A percentile compares a stretch with the other conserved stretches of the same genome.
phyloP scores from a whole-genome alignment of 2,113 vertebrate species.

The Aleadryas rufinucha region DNA sequence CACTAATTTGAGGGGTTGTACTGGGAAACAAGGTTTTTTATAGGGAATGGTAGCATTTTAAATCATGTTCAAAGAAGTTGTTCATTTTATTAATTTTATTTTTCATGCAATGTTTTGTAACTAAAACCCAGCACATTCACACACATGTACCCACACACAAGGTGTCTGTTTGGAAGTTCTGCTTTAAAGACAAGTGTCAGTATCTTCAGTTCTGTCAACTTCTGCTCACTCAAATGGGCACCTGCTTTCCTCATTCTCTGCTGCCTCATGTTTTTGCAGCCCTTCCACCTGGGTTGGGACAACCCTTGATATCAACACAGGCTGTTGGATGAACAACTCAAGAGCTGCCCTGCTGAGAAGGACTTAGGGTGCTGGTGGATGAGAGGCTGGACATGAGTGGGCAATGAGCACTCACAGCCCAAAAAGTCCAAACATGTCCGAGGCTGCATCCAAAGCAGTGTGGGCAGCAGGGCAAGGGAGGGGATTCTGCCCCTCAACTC shows the following conservation, averaged over 20 bases:
- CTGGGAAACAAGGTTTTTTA: neutral
- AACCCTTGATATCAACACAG: neutral
- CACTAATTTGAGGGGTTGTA: neutral
- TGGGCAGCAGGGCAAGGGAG: accelerated
- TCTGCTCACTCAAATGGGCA: neutral
- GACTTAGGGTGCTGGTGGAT: neutral
- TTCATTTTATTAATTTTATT: neutral
- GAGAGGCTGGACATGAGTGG: neutral
- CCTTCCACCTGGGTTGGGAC: neutral
- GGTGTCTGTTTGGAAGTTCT: neutral
- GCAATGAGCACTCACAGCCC: neutral
- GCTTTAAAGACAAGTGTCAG: neutral
- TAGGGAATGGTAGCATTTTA: neutral
- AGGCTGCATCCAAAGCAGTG: neutral
- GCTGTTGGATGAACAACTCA: neutral
- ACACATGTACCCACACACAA: neutral
- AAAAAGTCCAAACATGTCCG: neutral
- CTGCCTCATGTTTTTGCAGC: neutral
- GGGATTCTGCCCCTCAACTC: neutral
- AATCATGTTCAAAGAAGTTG: neutral
- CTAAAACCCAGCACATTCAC: neutral
- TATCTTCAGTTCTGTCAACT: neutral
- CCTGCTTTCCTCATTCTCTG: neutral
- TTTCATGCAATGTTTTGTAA: neutral
- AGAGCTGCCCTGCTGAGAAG: neutral